phyloP scores from a whole-genome alignment of 2,888 invertebrate genomes.

The Leptopilina drosophilae region DNA sequence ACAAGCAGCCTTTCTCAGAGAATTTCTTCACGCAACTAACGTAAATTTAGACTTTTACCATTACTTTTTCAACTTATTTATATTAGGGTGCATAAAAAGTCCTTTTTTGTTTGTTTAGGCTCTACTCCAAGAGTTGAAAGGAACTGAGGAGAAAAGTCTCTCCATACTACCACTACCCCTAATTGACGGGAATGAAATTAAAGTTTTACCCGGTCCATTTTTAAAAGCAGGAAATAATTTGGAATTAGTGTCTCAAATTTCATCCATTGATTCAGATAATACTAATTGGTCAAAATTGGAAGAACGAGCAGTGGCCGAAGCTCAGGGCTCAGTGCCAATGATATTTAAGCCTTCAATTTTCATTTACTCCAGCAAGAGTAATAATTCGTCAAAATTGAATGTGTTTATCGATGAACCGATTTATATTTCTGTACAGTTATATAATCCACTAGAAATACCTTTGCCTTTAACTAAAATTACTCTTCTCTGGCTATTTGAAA shows the following conservation, averaged over 20 bases:
- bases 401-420: constrained; percentile 90
- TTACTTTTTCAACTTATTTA: background rate
- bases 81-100: too few species aligned
- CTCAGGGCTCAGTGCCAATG: constrained; percentile 83
- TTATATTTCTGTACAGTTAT: constrained; percentile 86
- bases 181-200: constrained; percentile 83
- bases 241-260: constrained; percentile 68
- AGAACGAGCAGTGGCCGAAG: constrained; percentile 86
- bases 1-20: constrained; percentile 89
- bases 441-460: constrained; percentile 87
- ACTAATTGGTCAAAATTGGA: constrained; percentile 86
- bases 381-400: constrained; percentile 82
- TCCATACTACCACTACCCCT: constrained; percentile 87
- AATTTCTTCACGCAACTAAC: constrained; percentile 91
- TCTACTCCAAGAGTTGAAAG: constrained; percentile 67
- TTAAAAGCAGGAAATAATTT: constrained; percentile 79
- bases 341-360: constrained; percentile 89
- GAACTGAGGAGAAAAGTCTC: constrained; percentile 74
- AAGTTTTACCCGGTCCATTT: constrained; percentile 83
- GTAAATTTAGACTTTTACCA: constrained; percentile 77
- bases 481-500: constrained; percentile 85
- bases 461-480: constrained; percentile 84
- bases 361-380: constrained; percentile 84
- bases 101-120: constrained; percentile 59
- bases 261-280: constrained; percentile 75